Percentiles rank a stretch among this genome's conserved stretches.
These are phyloP conservation scores for Drosophila bocqueti DNA, from an alignment of 1,140 invertebrate species.

Conservation along the genomic window DNA sequence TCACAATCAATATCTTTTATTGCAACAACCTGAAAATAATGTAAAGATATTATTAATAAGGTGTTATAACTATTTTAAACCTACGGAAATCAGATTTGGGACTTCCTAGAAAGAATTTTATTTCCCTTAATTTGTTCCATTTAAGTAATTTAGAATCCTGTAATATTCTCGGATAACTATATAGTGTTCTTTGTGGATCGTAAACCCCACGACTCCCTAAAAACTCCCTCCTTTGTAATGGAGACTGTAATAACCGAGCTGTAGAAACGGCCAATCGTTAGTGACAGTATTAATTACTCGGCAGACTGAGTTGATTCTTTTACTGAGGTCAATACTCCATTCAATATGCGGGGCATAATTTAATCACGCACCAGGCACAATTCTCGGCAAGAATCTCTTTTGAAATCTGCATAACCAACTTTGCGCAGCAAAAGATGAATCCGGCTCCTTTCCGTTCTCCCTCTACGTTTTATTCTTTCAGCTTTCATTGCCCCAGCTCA, in stretches of 20 bases:
- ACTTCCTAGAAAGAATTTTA: not conserved
- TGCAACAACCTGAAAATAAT: too few relatives aligned
- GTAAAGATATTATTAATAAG: too few relatives aligned
- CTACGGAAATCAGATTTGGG: not conserved
- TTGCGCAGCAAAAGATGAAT: conserved; percentile 37
- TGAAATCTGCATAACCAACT: conserved; percentile 65
- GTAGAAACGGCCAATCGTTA: not conserved
- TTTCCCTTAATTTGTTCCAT: not conserved
- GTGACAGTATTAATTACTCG: conserved; percentile 6
- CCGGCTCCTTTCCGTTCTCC: conserved; percentile 18
- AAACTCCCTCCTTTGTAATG: not conserved
- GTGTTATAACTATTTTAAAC: not conserved
- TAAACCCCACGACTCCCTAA: not conserved
- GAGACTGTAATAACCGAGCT: conserved; percentile 7
- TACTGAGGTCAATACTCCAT: conserved; percentile 13
- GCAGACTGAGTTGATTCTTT: not conserved
- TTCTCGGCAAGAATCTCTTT: conserved; percentile 27
- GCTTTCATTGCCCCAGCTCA: conserved; percentile 16
- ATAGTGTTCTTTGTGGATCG: not conserved
- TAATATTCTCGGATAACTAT: not conserved
- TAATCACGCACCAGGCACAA: conserved; percentile 23
- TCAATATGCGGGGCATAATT: conserved; percentile 17
- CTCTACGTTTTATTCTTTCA: conserved; percentile 19
- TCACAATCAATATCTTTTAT: too few relatives aligned
- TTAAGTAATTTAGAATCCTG: not conserved